Evolutionary conservation across 1,140 invertebrate species (phyloP), one percentile per base, ranked within the genome.

Genomic region (Brachystomella parvula): DNA sequence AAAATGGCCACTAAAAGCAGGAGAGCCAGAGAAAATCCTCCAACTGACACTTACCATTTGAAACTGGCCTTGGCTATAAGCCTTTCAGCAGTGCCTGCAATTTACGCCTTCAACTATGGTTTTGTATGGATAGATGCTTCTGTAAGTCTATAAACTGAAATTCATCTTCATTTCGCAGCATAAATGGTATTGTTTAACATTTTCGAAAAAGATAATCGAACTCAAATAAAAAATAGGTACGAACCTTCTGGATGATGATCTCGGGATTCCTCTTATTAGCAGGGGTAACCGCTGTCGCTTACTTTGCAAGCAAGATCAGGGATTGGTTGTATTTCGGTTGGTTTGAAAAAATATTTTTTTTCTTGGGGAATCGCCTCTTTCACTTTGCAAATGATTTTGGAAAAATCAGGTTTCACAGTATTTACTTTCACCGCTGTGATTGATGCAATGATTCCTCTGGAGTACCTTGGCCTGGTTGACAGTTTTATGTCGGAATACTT

Each of bases 401-500:
- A 56, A 33, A 31, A n/a, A 57, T 26, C 24, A 72, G 68, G 65
- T 2, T 26, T 66, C 21, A 62, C 64, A 17, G 32, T 73, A 3
- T 73, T 73, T 39, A 61, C 67, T 0, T 73, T 73, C 61, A 69
- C 69, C 15, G 65, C 67, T 29, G 49, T 69, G 26, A 71, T 73
- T 62, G 72, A 73, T 57, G 56, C 69, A 58, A 71, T 73, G 28
- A 71, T 71, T 57, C 39, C 69, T 19, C 57, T 73, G 44, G 69
- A 71, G 56, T 71, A 60, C 47, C 61, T 49, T 44, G 69, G 69
- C 21, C 21, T 67, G 29, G 69, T 71, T 49, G 35, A 39, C 47
- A 64, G 58, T 59, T 73, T 69, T 47, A 73, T 73, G 72, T 69
- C 65, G 19, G 64, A 69, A 44, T 73, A 73, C 57, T 64, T 73